Base-by-base conservation (phyloP, 2,113 vertebrate species). In the Upupa epops region DNA sequence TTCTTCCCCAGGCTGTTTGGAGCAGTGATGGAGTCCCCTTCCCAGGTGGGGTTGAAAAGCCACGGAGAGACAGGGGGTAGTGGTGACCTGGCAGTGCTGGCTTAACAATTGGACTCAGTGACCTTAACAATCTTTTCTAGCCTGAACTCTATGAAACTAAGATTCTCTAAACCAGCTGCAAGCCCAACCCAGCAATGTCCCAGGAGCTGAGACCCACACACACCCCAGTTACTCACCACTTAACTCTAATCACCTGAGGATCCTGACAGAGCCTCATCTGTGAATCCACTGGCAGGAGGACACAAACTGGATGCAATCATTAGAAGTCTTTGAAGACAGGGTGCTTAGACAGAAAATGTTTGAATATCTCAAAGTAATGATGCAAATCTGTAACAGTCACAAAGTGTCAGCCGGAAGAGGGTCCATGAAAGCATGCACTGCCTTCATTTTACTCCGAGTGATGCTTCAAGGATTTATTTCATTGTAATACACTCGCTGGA, bases 241-340 rank as follows among this genome's bases (percentile, higher is more conserved):
- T 17, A 54, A 18, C 17, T 31, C 37, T 15, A 58, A 49, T 19
- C 48, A 55, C 10, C 51, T 5, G 45, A 54, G 71, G 51, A 48
- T 19, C 31, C 63, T 21, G 21, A 20, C 46, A 80, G 46, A 63
- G 11, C 26, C 69, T 48, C 48, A 58, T 48, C 63, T 26, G 21
- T 28, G 51, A 26, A 46, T 52, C 16, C 49, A 63, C 25, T 5
- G 0, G 4, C 32, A 64, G 72, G 42, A 7, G 24, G 48, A 13
- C 29, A 26, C 56, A 32, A 85, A 31, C 12, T 6, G 37, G 40
- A 25, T 20, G 40, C 18, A n/a, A 46, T 9, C 3, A 2, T 31
- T 40, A 4, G 2, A 83, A n/a, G 46, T 16, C 76, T 74, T 22
- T 0, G 2, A 71, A 29, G 48, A 28, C 0, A 0, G 46, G 4